Evolutionary conservation across 2,888 invertebrate genomes (phyloP).

Genomic region (Dichetophora obliterata): DNA sequence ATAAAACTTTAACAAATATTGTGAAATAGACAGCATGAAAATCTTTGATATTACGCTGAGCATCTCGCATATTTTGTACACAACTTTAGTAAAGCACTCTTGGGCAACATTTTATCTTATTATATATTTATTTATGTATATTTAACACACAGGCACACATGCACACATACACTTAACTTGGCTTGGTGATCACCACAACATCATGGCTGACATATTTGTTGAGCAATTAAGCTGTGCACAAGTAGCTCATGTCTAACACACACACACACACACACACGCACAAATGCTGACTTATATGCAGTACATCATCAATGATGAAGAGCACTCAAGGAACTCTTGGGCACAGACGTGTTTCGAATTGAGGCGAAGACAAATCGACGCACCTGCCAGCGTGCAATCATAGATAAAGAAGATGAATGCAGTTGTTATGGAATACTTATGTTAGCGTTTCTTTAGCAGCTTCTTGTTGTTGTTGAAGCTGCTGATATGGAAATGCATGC

Average conservation of each 20-base stretch:
- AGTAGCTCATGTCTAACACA: background rate
- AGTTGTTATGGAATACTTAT: background rate
- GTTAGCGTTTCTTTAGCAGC: background rate
- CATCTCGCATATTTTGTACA: too few relatives aligned
- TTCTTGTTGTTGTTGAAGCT: background rate
- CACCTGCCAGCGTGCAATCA: background rate
- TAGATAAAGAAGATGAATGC: background rate
- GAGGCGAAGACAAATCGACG: conserved; percentile 19
- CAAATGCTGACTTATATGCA: background rate
- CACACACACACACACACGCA: background rate
- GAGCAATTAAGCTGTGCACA: background rate
- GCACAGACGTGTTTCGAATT: conserved; percentile 10
- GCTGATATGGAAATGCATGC: background rate
- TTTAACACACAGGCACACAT: too few relatives aligned
- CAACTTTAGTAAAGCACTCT: too few relatives aligned
- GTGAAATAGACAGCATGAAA: too few relatives aligned
- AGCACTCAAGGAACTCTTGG: conserved; percentile 5
- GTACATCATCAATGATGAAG: background rate
- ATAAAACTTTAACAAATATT: too few relatives aligned
- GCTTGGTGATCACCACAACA: too few relatives aligned
- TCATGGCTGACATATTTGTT: conserved; percentile 6
- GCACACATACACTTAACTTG: too few relatives aligned
- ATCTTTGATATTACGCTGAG: too few relatives aligned
- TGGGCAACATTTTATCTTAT: too few relatives aligned
- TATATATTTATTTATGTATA: too few relatives aligned